phyloP scores from a whole-genome alignment of 2,888 invertebrate genomes.

The Chesias legatella region DNA sequence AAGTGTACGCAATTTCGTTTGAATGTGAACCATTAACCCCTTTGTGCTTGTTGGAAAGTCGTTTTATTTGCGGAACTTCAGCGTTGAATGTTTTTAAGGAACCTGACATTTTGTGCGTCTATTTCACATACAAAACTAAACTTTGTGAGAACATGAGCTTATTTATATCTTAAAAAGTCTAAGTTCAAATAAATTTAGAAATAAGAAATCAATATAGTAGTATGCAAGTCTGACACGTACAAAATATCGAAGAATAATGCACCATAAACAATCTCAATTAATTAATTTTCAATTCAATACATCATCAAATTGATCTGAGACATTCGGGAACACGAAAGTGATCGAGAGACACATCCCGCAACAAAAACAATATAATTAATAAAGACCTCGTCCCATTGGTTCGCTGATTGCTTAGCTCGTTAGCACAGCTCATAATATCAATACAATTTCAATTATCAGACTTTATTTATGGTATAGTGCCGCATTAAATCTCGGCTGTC shows the following conservation, averaged over 20 bases:
- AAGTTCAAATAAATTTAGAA: too few relatives aligned
- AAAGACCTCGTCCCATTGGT: slow-evolving; percentile 3
- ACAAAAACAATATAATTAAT: slow-evolving; percentile 2
- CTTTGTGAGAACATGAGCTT: too few relatives aligned
- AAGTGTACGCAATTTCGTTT: slow-evolving; percentile 29
- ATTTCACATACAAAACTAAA: too few relatives aligned
- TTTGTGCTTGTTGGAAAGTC: slow-evolving; percentile 13
- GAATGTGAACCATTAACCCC: slow-evolving; percentile 30
- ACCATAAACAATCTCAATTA: too few relatives aligned
- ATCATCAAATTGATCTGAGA: too few relatives aligned
- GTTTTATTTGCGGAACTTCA: slow-evolving; percentile 3
- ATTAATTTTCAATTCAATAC: too few relatives aligned
- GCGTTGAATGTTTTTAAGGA: slow-evolving; percentile 2
- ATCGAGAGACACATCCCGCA: neutral
- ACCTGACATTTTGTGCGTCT: neutral
- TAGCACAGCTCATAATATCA: slow-evolving; percentile 10
- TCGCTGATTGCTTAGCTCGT: slow-evolving; percentile 10
- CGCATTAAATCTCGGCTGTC: slow-evolving; percentile 11
- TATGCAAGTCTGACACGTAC: too few relatives aligned
- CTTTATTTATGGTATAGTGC: slow-evolving; percentile 13
- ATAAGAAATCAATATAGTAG: too few relatives aligned
- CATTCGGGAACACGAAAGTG: too few relatives aligned
- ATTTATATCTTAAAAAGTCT: too few relatives aligned
- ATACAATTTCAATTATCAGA: slow-evolving; percentile 15
- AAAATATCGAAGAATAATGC: too few relatives aligned